These are phyloP conservation scores for Heliconius aoede DNA, from an alignment of 2,888 invertebrate species.

Conservation along the genomic window DNA sequence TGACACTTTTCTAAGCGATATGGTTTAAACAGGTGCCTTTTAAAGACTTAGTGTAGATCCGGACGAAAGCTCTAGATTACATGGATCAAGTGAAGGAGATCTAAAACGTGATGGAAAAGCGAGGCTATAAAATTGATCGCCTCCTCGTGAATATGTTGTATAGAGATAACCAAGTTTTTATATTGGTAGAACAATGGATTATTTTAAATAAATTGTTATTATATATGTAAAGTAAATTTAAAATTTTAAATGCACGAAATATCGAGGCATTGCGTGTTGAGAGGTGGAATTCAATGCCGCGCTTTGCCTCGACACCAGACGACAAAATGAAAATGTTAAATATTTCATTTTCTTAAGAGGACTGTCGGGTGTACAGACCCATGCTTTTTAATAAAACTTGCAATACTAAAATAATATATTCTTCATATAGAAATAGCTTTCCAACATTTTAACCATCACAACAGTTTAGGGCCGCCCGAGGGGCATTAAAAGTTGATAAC, in stretches of 20 bases:
- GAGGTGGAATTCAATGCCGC: too few species aligned
- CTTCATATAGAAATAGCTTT: background rate
- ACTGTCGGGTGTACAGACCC: too few species aligned
- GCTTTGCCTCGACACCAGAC: too few species aligned
- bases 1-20: slow-evolving; percentile 20
- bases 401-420: background rate
- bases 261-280: too few species aligned
- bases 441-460: background rate
- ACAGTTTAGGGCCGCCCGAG: slow-evolving; percentile 19
- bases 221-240: too few species aligned
- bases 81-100: slow-evolving; percentile 43
- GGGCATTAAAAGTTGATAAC: slow-evolving; percentile 75
- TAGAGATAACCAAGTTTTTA: background rate
- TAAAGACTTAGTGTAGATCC: slow-evolving; percentile 33
- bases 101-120: slow-evolving; percentile 41
- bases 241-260: too few species aligned
- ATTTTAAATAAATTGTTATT: background rate
- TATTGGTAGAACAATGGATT: background rate
- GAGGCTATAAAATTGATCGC: slow-evolving; percentile 49
- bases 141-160: slow-evolving; percentile 27
- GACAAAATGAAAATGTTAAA: too few species aligned
- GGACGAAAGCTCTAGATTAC: slow-evolving; percentile 39
- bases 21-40: slow-evolving; percentile 33
- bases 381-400: too few species aligned
- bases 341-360: too few species aligned